These are phyloP conservation scores for Gallinago media DNA, from an alignment of 2,113 vertebrate genomes.

Conservation along the genomic window DNA sequence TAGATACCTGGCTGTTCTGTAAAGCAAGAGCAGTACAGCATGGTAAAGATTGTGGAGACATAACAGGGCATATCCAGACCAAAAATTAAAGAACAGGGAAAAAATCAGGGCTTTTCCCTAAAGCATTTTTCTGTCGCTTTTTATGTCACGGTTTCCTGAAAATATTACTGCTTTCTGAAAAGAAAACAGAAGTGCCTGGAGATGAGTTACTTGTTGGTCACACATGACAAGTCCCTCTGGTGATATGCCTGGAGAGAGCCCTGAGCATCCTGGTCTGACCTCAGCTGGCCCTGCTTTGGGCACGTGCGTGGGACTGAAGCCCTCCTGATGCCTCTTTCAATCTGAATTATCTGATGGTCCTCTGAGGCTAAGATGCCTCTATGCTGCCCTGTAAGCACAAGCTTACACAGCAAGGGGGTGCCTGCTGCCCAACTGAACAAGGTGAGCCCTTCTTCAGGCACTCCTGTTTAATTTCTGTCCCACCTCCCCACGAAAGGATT, in stretches of 20 bases:
- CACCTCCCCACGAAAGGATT: neutral
- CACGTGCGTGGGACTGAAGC: neutral
- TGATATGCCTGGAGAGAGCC: neutral
- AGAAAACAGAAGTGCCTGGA: neutral
- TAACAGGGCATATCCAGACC: neutral
- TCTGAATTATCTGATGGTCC: rapidly evolving
- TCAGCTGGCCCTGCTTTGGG: neutral
- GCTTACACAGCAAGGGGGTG: neutral
- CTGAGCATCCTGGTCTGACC: neutral
- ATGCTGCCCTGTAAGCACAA: neutral
- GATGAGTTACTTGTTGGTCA: neutral
- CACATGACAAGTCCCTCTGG: neutral
- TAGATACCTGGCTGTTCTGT: neutral
- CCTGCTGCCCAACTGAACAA: neutral
- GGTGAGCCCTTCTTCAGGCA: neutral
- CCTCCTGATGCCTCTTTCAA: neutral
- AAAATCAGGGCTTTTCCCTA: neutral
- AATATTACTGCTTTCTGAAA: neutral
- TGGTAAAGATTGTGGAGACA: neutral
- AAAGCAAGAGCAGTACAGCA: neutral
- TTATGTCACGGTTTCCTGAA: neutral
- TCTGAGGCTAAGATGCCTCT: neutral
- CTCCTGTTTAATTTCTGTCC: neutral
- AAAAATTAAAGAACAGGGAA: neutral
- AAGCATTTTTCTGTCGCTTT: neutral